Percentiles rank a stretch among this genome's conserved stretches.
phyloP scores from a whole-genome alignment of 2,797 vertebrate species.

The Graptemys geographica region DNA sequence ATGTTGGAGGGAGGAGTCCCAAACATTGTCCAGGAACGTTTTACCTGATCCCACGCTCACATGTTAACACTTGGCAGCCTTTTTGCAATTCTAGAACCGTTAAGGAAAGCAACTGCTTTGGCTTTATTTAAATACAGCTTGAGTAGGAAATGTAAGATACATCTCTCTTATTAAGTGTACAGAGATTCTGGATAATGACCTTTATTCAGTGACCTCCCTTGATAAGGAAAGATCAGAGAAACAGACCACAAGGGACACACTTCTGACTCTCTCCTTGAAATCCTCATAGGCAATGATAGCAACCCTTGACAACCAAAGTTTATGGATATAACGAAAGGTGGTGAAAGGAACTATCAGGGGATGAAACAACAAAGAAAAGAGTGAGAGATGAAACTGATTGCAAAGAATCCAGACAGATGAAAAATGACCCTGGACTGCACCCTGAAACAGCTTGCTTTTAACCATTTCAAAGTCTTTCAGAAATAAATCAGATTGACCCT shows the following conservation, averaged over 20 bases:
- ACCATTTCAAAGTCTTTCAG: background rate
- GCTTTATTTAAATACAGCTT: background rate
- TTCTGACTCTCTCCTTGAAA: background rate
- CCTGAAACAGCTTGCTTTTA: background rate
- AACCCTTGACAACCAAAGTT: background rate
- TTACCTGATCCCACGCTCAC: rapidly evolving
- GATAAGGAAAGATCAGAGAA: background rate
- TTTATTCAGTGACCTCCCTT: background rate
- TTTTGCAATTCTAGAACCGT: background rate
- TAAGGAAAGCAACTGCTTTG: background rate
- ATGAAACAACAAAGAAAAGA: background rate
- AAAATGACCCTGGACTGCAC: background rate
- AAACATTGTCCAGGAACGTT: background rate
- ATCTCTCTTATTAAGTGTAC: background rate
- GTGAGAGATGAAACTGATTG: background rate
- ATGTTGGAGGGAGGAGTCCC: background rate
- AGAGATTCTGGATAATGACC: background rate
- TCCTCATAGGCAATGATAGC: background rate
- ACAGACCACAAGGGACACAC: background rate
- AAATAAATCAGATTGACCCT: background rate
- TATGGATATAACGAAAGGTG: background rate
- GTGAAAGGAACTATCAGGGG: background rate
- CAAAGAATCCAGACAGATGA: background rate
- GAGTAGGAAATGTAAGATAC: background rate
- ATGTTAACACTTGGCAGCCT: background rate